These are phyloP conservation scores for Litoditis marina DNA, from an alignment of 2,888 invertebrate species.

Conservation along the genomic window DNA sequence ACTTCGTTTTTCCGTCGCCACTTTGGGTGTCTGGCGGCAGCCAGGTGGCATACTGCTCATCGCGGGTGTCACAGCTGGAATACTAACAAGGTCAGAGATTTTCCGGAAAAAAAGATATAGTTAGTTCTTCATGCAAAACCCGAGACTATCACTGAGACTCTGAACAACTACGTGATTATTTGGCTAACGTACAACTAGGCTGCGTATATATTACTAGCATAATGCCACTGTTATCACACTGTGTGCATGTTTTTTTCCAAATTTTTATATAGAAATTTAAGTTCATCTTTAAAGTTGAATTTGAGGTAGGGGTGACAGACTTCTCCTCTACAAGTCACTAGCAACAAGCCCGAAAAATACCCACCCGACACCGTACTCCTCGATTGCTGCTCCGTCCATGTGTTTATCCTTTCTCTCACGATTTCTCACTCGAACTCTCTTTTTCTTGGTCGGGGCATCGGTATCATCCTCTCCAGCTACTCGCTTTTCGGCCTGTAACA, in stretches of 20 bases:
- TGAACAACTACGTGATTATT: too few relatives aligned
- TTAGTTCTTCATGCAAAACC: neutral
- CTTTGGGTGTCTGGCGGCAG: slow-evolving; percentile 77
- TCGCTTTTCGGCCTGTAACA: slow-evolving; percentile 7
- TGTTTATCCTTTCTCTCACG: neutral
- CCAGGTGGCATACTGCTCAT: slow-evolving; percentile 73
- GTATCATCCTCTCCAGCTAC: neutral
- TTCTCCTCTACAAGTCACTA: too few relatives aligned
- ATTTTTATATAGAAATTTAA: too few relatives aligned
- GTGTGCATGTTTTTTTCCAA: too few relatives aligned
- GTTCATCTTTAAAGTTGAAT: too few relatives aligned
- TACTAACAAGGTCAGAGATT: neutral
- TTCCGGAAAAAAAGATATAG: neutral
- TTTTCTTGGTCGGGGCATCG: slow-evolving; percentile 4
- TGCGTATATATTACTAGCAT: too few relatives aligned
- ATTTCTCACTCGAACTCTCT: neutral
- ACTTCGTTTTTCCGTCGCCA: slow-evolving; percentile 61
- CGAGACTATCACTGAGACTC: too few relatives aligned
- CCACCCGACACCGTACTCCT: slow-evolving; percentile 32
- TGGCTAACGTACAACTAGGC: too few relatives aligned
- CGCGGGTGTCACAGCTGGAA: slow-evolving; percentile 27
- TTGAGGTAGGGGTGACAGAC: too few relatives aligned
- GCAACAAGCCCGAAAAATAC: neutral
- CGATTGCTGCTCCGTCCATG: slow-evolving; percentile 14
- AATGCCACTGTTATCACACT: too few relatives aligned